A percentile compares a stretch with the other conserved stretches of the same genome.
phyloP scores from a whole-genome alignment of 2,797 vertebrate genomes.

The Coendou prehensilis region DNA sequence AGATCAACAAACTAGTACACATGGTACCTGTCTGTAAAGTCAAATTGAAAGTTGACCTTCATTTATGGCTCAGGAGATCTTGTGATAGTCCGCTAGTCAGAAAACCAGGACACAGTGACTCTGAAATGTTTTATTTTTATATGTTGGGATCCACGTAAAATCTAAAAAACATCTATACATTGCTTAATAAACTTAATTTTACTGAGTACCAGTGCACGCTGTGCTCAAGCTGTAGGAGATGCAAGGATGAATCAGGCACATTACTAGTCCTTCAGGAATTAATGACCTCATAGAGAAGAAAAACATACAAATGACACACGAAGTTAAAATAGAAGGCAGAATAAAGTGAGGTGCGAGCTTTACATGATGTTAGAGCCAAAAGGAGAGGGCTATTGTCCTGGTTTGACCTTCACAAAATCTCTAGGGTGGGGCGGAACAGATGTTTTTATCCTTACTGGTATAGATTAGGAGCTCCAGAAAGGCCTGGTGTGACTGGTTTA shows the following conservation, averaged over 20 bases:
- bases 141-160: not conserved
- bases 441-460: constrained; percentile 7
- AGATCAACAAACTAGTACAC: not conserved
- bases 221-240: not conserved
- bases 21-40: not conserved
- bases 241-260: not conserved
- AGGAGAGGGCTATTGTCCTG: not conserved
- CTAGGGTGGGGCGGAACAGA: not conserved
- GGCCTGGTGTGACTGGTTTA: not conserved
- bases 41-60: not conserved
- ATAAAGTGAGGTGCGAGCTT: not conserved
- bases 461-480: not conserved
- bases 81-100: not conserved
- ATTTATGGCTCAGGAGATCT: not conserved
- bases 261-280: not conserved
- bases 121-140: not conserved
- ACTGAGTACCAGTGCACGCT: not conserved
- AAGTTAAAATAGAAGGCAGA: not conserved
- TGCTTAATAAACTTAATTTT: not conserved
- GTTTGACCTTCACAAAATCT: not conserved
- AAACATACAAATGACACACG: not conserved
- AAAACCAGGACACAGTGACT: not conserved
- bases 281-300: not conserved
- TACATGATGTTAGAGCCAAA: not conserved
- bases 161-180: not conserved